A percentile compares a stretch with the other conserved stretches of the same genome.
Evolutionary conservation across 2,797 vertebrate species (phyloP).

Genomic region (Microcaecilia unicolor): DNA sequence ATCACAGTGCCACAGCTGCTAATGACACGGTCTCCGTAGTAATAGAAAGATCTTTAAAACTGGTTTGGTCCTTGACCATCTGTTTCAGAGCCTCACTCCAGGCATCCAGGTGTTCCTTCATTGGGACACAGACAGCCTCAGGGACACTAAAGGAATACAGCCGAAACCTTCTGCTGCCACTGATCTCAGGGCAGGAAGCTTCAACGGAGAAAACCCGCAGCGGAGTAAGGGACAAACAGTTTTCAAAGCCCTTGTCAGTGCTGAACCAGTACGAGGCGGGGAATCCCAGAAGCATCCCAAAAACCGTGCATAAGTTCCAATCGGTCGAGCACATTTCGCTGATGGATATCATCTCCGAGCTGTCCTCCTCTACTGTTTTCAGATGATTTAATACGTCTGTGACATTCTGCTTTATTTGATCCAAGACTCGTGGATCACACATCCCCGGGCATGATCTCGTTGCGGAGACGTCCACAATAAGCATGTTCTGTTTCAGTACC

Average conservation of each 20-base stretch:
- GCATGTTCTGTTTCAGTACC: constrained; percentile 20
- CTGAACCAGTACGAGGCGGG: constrained; percentile 76
- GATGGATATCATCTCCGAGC: constrained; percentile 15
- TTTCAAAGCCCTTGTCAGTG: constrained; percentile 48
- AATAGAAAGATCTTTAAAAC: constrained; percentile 66
- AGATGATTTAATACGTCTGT: constrained; percentile 48
- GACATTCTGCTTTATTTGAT: constrained; percentile 28
- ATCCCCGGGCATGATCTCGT: constrained; percentile 46
- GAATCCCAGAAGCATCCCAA: constrained; percentile 81
- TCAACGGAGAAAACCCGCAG: constrained; percentile 61
- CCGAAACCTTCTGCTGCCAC: constrained; percentile 31
- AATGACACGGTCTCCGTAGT: constrained; percentile 61
- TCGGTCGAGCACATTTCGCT: constrained; percentile 32
- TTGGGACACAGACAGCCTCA: constrained; percentile 47
- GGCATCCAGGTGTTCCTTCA: constrained; percentile 33
- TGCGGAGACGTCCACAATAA: constrained; percentile 63
- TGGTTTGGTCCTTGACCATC: constrained; percentile 56
- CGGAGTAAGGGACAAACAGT: constrained; percentile 76
- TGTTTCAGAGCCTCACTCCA: constrained; percentile 61
- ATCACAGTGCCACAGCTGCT: constrained; percentile 61
- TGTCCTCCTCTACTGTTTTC: constrained; percentile 1
- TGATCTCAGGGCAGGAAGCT: constrained; percentile 47
- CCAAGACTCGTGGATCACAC: constrained; percentile 8
- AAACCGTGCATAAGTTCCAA: constrained; percentile 82
- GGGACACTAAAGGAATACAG: constrained; percentile 89